Base-by-base conservation (phyloP, 2,888 invertebrate genomes). In the Lacanobia wlatinum region DNA sequence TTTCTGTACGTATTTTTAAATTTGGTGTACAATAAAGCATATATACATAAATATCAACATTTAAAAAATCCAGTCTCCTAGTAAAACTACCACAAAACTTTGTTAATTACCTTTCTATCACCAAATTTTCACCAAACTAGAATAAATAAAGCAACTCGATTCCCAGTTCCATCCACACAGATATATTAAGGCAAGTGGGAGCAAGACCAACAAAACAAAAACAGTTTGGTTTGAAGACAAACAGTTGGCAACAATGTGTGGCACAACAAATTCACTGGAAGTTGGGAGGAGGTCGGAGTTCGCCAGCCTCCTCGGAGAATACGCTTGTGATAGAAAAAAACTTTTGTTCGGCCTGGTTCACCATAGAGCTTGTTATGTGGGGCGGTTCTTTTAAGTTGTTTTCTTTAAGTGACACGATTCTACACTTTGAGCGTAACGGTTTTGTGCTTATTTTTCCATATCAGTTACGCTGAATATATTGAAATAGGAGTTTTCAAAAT, bases 251-350 rank as follows among this genome's bases (percentile, higher is more conserved):
- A 82, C 78, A 81, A 66, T 82, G 77, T 83, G 72, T 74, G 77
- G 76, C 70, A 59, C 76, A 70, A 81, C 75, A 76, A 78, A 79
- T 81, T 78, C 63, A 66, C 65, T 69, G 56, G 60, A 84, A 83
- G 69, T 85, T 81, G 34, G 52, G 50, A 65, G 60, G 50, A 67
- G 76, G 59, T 71, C 53, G 53, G 69, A 82, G 69, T 82, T 76
- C 68, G 48, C 66, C 78, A 60, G 53, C 60, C 80, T 67, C 78
- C 56, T 61, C 56, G 21, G 73, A 63, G 64, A 75, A 71, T 71
- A 70, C 70, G 63, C 21, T 78, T 64, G 70, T 55, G 84, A 85
- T 87, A 85, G n/a, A 84, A 43, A 84, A 43, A 86, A 85, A 84
- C 71, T 87, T 83, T 83, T 78, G 58, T 58, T n/a, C 50, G 64